Base-by-base conservation (phyloP, 2,113 vertebrate species). In the Arothron firmamentum region DNA sequence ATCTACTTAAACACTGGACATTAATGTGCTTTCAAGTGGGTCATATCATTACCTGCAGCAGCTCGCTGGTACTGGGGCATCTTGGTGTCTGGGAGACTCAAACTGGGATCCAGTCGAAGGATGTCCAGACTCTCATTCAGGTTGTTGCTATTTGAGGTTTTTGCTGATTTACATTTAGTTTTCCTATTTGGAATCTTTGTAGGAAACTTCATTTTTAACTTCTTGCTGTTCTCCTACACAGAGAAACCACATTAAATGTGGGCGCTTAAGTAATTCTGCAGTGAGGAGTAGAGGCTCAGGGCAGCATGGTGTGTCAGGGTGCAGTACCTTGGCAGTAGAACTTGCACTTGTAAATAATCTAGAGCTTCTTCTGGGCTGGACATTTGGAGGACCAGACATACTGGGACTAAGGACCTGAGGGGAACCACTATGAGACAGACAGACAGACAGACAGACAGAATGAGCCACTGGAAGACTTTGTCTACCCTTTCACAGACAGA, bases 201-300 rank as follows among this genome's bases (percentile, higher is more conserved):
- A 4, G 96, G 96, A 87, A 98, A 99, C 91, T 99, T 99, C 96
- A 98, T 98, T 92, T 99, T 99, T 78, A 98, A 82, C 84, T 99
- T 99, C 91, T 99, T 99, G 77, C 96, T 99, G 80, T 98, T 99
- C 79, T 98, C 96, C 97, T 99, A 82, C 67, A 72, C 38, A 8
- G 1, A 69, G 20, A 75, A 5, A 63, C 0, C 25, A 3, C 12
- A 53, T 14, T 41, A 16, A 1, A 20, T 3, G 17, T 18, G 11
- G 11, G 11, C 4, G 13, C 4, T 18, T 16, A 4, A 25, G 13
- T 18, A 15, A 19, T 13, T 14, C 10, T 21, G 2, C 1, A 9
- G 21, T 10, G 15, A 31, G 1, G 8, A 31, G 6, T 31, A 6
- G 3, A 31, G 28, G 8, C 2, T 31, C 28, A 31, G 28, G 6